Base-by-base conservation (phyloP, 2,797 vertebrate genomes). In the Acipenser transmontanus region DNA sequence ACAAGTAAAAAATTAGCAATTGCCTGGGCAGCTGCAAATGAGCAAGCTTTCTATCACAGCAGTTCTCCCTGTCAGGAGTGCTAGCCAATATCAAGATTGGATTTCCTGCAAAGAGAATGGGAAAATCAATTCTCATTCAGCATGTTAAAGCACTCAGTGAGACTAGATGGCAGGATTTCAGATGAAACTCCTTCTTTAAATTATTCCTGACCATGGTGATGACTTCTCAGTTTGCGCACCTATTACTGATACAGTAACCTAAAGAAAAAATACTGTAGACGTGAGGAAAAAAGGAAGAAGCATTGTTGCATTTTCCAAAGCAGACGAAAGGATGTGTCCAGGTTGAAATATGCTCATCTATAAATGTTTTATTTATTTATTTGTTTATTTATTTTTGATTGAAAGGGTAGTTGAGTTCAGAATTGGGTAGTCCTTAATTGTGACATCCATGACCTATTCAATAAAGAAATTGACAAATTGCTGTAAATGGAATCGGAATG, bases 111-210 rank as follows among this genome's bases (percentile, higher is more conserved):
- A 66, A 66, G 66, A 70, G 65, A 50, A 61, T 65, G 49, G 49
- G 48, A 68, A 70, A 71, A 76, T 76, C 67, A 74, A 73, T 74
- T 76, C 72, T 75, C 66, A 69, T 66, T 65, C 66, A 68, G 64
- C 62, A 64, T 34, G 62, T 65, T 65, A n/a, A 47, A 69, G 63
- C 69, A 51, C 69, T 68, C 68, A 66, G 66, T 65, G 57, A 50
- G 72, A 62, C 69, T 56, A 50, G 50, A 67, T 47, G 48, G 67
- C 66, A 70, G 50, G n/a, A 49, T 62, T 47, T 66, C 47, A 10
- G 71, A 72, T 69, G 68, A 69, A 70, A 70, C 61, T 65, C 65
- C 65, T 62, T 68, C 50, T 63, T 69, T 69, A 59, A 67, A 69
- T 72, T 67, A 67, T 61, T 61, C 56, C 62, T 71, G 64, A 50